Evolutionary conservation across 2,888 invertebrate species (phyloP), one percentile per base, ranked within the genome.

Genomic region (Caenorhabditis angaria): DNA sequence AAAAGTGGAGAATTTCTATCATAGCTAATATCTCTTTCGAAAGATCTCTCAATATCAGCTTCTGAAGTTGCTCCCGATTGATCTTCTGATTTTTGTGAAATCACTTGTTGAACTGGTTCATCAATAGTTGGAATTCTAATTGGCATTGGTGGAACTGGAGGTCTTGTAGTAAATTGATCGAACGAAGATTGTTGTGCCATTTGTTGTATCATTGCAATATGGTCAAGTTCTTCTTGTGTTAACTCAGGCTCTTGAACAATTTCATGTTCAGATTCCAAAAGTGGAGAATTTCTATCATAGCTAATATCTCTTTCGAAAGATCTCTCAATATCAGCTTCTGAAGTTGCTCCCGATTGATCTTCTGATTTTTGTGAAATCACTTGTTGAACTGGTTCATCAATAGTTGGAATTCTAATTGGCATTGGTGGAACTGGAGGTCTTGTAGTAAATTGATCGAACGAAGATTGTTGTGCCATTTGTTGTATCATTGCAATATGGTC

Each of bases 271-370:
- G 6, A 14, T 35, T 63, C 66, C 1, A 55, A 32, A 5, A 55
- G 53, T 14, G 74, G 35, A 24, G 56, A 27, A n/a, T n/a, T n/a
- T n/a, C n/a, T n/a, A 22, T 41, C 5, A 48, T 56, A 47, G n/a
- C 27, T 41, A 3, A 24, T 14, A 25, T 14, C 47, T 0, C 56
- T 56, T 6, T 61, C 61, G n/a, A 61, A 61, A 1, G 61, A 51
- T 35, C 25, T 24, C 22, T 61, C 61, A 50, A 61, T 51, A 18
- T 61, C 61, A 51, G 61, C 72, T 50, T 68, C 72, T 1, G 68
- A 70, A 24, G 72, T 72, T n/a, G 68, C 72, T 58, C 62, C 54
- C 1, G 73, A 72, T 18, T n/a, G n/a, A n/a, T 32, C 25, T 20
- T 60, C 73, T 12, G 58, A 62, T 0, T 48, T 59, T 3, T 25